Conservation (phyloP, 2,797 vertebrate genomes). For the Scolopax rusticola region DNA sequence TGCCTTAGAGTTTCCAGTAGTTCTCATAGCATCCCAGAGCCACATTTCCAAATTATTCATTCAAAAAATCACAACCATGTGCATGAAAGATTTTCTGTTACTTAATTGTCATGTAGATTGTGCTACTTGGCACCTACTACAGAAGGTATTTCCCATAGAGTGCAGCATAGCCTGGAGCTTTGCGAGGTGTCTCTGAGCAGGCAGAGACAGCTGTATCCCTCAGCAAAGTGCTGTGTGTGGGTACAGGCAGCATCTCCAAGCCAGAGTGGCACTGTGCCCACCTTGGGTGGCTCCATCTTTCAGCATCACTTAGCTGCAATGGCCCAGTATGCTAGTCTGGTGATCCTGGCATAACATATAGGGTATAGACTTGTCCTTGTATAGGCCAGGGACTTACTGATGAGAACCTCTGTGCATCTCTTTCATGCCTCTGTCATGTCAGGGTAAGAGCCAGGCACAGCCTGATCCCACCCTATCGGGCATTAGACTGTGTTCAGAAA, state of each 20-base stretch:
- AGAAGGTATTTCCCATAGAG: neutral
- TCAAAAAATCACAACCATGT: neutral
- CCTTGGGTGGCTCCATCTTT: neutral
- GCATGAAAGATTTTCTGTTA: neutral
- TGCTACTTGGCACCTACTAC: neutral
- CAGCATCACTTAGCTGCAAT: neutral
- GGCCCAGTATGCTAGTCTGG: neutral
- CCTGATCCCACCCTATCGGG: neutral
- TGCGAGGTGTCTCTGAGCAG: neutral
- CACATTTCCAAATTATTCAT: neutral
- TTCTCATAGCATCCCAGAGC: neutral
- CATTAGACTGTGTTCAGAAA: neutral
- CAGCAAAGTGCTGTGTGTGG: neutral
- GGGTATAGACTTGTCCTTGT: neutral
- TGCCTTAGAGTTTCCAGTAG: neutral
- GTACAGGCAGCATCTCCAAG: neutral
- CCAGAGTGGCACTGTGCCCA: neutral
- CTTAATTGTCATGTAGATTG: neutral
- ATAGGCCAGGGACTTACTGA: neutral
- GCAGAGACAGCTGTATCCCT: neutral
- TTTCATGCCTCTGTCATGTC: neutral
- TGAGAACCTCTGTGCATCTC: neutral
- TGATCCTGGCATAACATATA: neutral
- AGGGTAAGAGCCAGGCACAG: neutral
- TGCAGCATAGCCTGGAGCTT: neutral